Base-by-base conservation (phyloP, 1,140 invertebrate genomes). In the Aphaenogaster rudis region DNA sequence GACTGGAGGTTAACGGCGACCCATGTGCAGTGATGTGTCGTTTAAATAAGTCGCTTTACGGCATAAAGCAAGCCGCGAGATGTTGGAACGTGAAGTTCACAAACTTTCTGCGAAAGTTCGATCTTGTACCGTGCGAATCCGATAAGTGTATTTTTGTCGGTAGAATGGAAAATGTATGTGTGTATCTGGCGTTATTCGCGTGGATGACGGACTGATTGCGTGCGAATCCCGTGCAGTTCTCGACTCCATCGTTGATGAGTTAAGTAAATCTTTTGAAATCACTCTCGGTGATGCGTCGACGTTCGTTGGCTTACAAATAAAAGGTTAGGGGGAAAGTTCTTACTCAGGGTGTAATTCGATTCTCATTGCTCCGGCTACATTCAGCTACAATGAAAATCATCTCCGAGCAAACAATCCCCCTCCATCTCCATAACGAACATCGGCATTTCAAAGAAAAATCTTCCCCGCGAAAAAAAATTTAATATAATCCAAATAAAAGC, bases 11-110 rank as follows among this genome's bases (percentile, higher is more conserved):
- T 3, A 59, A 33, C 2, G 72, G 69, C 69, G 28, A 87, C 36
- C 72, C 91, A 78, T 86, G 5, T 90, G n/a, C 21, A 3, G 36
- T 86, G 11, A 92, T 94, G 11, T 94, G 92, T 74, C 86, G 66
- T 45, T 82, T 95, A 0, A 92, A 94, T 13, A 94, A 94, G 61
- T 64, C 94, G 13, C 76, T 95, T 21, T 95, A 95, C 91, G 94
- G 94, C 1, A 77, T 95, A 7, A 95, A 95, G 76, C 94, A 95
- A 74, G 91, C 94, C 6, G 86, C 91, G 3, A 74, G 87, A 28
- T 71, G 79, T 36, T 94, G 93, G 93, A 94, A 93, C 77, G 28
- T 21, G n/a, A 94, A 91, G 78, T 81, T 94, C 28, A 77, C 91
- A 74, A 11, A 59, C 21, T 88, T 88, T 84, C 80, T 95, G 8